Evolutionary conservation across 2,797 vertebrate genomes (phyloP), one percentile per base, ranked within the genome.

Genomic region (Enoplosus armatus): DNA sequence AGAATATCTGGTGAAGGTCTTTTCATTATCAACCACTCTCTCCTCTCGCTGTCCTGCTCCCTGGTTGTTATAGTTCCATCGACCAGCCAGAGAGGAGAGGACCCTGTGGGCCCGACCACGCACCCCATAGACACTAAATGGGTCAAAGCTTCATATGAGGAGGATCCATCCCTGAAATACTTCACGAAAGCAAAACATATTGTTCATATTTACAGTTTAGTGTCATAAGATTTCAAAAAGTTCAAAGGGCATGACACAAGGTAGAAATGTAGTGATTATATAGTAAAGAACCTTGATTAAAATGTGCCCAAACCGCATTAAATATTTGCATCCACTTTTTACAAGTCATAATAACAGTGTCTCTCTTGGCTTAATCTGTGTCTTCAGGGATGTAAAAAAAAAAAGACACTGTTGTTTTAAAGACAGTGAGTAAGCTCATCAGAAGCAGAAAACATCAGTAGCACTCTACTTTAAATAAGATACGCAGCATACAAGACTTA

Each of bases 21-120:
- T 87, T 83, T 87, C 67, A 29, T 83, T 79, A 72, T 79, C 41
- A 87, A 6, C 59, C 39, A 10, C 50, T 45, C 35, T 84, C 68
- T 55, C 12, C 39, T 77, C 65, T 59, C 11, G 0, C 66, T 45
- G 63, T 55, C 54, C 61, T 66, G 53, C 75, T 73, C 63, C 35
- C 61, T 54, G 61, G 62, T 37, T 63, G 51, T 54, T 79, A 45
- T n/a, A 80, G 63, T 62, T 81, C 66, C 59, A 77, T 54, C 0
- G 72, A 83, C 77, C 74, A 79, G 29, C 41, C 69, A 8, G 5
- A 62, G 71, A 77, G 61, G 56, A 73, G 50, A 82, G 59, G 39
- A 86, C 82, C 80, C 81, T 35, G 56, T 1, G 51, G 82, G 66
- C 55, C 76, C 66, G 72, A 71, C 58, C 74, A 55, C 5, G 27